phyloP scores from a whole-genome alignment of 2,113 vertebrate genomes.

The Holacanthus passer region DNA sequence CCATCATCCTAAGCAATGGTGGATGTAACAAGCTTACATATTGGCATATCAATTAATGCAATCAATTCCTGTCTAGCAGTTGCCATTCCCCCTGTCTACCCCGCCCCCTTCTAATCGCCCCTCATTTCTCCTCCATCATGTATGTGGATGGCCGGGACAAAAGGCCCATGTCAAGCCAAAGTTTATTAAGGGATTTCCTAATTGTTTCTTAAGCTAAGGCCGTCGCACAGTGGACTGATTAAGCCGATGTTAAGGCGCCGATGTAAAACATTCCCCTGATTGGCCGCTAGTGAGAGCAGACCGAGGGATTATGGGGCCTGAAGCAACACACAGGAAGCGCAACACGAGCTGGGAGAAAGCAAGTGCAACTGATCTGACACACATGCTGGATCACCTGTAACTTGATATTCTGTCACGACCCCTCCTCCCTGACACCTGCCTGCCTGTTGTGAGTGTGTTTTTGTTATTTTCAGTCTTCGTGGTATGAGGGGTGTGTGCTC shows the following conservation, averaged over 20 bases:
- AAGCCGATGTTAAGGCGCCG: conserved; percentile 6
- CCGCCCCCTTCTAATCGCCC: conserved; percentile 57
- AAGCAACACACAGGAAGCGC: conserved; percentile 44
- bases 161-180: conserved; percentile 80
- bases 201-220: conserved; percentile 72
- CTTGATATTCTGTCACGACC: conserved; percentile 19
- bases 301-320: not conserved
- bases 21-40: conserved; percentile 99
- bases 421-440: too few species aligned
- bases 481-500: too few species aligned
- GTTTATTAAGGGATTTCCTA: conserved; percentile 81
- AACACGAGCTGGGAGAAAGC: too few species aligned
- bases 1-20: conserved; percentile 97
- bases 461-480: too few species aligned
- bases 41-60: conserved; percentile 99
- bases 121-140: conserved; percentile 68
- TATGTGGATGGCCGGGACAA: conserved; percentile 74
- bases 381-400: conserved; percentile 16
- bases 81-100: conserved; percentile 86
- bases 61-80: conserved; percentile 98
- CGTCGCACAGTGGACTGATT: conserved; percentile 40
- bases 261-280: conserved; percentile 5
- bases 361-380: conserved; percentile 27
- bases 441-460: too few species aligned
- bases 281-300: conserved; percentile 1